Percentiles rank a stretch among this genome's conserved stretches.
Evolutionary conservation across 2,797 vertebrate genomes (phyloP).

Genomic region (Thripadectes ignobilis): DNA sequence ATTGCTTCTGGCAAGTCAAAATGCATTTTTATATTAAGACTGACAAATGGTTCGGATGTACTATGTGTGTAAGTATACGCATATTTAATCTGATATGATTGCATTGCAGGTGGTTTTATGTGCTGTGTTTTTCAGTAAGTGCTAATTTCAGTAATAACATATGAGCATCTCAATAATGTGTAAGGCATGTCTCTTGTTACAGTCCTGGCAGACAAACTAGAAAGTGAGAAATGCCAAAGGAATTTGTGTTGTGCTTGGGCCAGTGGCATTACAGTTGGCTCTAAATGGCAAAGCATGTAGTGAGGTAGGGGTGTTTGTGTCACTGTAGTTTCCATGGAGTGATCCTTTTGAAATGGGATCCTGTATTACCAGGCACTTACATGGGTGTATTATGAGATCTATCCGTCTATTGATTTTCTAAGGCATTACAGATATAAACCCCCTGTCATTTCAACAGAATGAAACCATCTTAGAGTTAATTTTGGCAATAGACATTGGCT

Average conservation of each 20-base stretch:
- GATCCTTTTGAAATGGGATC: not conserved
- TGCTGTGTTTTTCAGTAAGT: not conserved
- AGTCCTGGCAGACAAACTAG: not conserved
- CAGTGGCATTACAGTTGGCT: not conserved
- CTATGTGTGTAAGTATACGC: not conserved
- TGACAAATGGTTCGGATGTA: not conserved
- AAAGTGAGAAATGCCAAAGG: not conserved
- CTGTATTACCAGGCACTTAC: not conserved
- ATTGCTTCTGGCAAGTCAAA: not conserved
- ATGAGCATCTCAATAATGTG: not conserved
- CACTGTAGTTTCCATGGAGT: not conserved
- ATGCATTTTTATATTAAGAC: not conserved
- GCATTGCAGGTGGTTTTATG: not conserved
- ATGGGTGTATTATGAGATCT: not conserved
- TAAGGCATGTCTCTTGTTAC: not conserved
- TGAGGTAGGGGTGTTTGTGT: not conserved
- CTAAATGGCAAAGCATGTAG: not conserved
- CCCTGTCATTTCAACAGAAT: not conserved
- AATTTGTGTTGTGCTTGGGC: not conserved
- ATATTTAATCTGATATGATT: not conserved
- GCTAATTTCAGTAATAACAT: not conserved
- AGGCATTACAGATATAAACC: not conserved
- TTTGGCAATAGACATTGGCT: not conserved
- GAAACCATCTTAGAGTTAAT: not conserved
- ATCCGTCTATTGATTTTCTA: not conserved